These are phyloP conservation scores for Holothuria leucospilota DNA, from an alignment of 53 echinoderm and acorn worm genomes.

Conservation along the genomic window DNA sequence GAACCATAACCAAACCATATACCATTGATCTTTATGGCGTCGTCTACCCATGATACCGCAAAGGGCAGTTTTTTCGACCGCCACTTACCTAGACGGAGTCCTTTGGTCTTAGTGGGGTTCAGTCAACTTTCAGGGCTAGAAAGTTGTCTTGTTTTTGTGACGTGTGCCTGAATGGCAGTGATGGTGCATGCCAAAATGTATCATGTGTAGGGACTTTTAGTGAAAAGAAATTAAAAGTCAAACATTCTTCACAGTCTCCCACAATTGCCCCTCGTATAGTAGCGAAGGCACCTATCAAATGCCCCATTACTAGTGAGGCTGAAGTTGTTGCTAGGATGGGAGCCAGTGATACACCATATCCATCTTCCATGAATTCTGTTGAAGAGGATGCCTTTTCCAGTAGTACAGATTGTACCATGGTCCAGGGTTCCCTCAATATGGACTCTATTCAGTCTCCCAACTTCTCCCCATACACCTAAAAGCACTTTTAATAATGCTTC, in stretches of 20 bases:
- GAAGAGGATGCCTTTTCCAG: not conserved
- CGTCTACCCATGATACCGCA: no score
- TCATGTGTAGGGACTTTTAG: not conserved
- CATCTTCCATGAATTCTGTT: not conserved
- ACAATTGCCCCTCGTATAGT: not conserved
- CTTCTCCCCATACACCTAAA: not conserved
- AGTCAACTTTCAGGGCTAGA: slow-evolving; percentile 38
- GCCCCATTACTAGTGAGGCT: not conserved
- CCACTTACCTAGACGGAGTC: no score
- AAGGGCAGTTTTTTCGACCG: no score
- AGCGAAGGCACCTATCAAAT: not conserved
- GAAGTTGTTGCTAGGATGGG: not conserved
- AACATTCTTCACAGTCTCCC: not conserved
- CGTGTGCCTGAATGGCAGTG: slow-evolving; percentile 13
- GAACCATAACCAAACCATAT: no score
- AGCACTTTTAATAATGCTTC: no score
- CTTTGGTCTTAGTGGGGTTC: no score
- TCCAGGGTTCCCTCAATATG: not conserved
- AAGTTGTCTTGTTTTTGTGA: slow-evolving; percentile 60
- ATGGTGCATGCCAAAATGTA: not conserved
- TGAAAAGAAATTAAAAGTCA: slow-evolving; percentile 1
- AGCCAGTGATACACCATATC: not conserved
- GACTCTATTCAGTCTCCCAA: not conserved
- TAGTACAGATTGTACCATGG: not conserved
- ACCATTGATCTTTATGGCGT: no score